Conservation (phyloP, 2,797 vertebrate genomes). For the Pristis pectinata region DNA sequence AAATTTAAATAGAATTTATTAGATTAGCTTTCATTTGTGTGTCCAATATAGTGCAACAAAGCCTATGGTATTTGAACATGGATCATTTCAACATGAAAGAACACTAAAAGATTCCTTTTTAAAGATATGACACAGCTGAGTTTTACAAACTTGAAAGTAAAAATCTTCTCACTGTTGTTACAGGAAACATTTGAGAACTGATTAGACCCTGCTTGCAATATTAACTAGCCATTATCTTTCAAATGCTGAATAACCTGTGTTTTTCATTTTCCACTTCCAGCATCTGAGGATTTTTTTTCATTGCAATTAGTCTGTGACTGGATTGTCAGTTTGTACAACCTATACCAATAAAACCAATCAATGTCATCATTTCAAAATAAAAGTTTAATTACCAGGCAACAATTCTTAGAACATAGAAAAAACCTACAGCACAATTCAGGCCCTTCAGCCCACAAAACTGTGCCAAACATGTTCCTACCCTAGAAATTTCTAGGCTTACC, state of each 20-base stretch:
- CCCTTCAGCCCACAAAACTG: too few relatives aligned
- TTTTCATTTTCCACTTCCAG: neutral
- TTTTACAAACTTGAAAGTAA: neutral
- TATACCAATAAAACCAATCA: neutral
- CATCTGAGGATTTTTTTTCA: neutral
- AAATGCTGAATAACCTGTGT: neutral
- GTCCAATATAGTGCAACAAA: neutral
- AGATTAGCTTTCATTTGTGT: neutral
- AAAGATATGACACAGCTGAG: neutral
- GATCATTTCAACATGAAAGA: neutral
- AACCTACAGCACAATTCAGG: too few relatives aligned
- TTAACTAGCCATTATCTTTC: neutral
- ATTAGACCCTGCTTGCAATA: neutral
- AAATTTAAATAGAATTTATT: neutral
- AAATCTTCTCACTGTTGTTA: neutral
- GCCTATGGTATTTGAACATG: neutral
- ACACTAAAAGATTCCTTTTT: neutral
- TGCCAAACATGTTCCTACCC: too few relatives aligned
- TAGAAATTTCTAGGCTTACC: too few relatives aligned
- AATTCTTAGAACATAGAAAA: too few relatives aligned
- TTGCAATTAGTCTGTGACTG: neutral
- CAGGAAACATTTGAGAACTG: neutral
- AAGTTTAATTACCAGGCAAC: neutral
- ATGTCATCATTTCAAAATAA: neutral
- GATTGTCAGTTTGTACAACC: neutral